phyloP scores from a whole-genome alignment of 1,140 invertebrate species.

The Metopolophium dirhodum region DNA sequence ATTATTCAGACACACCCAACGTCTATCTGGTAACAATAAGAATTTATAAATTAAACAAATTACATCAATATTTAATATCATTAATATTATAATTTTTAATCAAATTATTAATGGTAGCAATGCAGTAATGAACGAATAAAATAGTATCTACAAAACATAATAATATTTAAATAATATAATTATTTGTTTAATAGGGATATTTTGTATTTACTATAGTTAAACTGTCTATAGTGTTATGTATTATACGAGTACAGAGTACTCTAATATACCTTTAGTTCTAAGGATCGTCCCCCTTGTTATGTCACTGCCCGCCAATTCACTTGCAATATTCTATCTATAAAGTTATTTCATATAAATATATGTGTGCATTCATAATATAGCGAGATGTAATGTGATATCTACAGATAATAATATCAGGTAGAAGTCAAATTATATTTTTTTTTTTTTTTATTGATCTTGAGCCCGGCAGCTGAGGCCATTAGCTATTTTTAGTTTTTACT shows the following conservation, averaged over 20 bases:
- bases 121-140: not conserved
- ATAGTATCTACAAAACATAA: not conserved
- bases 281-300: too few relatives aligned
- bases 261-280: too few relatives aligned
- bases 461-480: too few relatives aligned
- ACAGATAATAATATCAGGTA: too few relatives aligned
- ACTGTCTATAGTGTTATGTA: too few relatives aligned
- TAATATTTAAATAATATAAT: not conserved
- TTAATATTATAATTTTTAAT: not conserved
- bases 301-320: too few relatives aligned
- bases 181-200: not conserved
- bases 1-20: slow-evolving; percentile 60
- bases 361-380: not conserved
- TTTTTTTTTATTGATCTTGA: too few relatives aligned
- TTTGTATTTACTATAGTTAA: not conserved
- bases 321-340: too few relatives aligned
- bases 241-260: too few relatives aligned
- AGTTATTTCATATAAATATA: not conserved
- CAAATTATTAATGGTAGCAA: not conserved
- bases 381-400: too few relatives aligned
- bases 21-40: slow-evolving; percentile 36
- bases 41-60: not conserved
- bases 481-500: too few relatives aligned
- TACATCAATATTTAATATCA: not conserved
- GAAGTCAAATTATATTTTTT: too few relatives aligned